Percentiles rank a stretch among this genome's conserved stretches.
These are phyloP conservation scores for Priocnemis perturbator DNA, from an alignment of 2,888 invertebrate species.

Conservation along the genomic window DNA sequence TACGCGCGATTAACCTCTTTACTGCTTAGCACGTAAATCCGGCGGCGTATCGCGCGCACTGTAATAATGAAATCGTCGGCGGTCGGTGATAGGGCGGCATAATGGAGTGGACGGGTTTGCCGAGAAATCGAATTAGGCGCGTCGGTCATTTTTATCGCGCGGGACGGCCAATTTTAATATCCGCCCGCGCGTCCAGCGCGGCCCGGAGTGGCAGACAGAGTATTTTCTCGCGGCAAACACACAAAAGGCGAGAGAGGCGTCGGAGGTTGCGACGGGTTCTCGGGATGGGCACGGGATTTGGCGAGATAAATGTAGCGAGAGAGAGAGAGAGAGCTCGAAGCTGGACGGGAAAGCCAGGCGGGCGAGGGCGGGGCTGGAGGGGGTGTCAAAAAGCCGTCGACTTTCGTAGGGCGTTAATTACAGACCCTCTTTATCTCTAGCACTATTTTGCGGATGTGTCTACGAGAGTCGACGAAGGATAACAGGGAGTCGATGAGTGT, in stretches of 20 bases:
- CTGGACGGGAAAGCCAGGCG: background rate
- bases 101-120: too few species aligned
- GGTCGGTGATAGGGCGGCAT: background rate
- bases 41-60: slow-evolving; percentile 16
- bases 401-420: slow-evolving; percentile 41
- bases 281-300: background rate
- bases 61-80: slow-evolving; percentile 5
- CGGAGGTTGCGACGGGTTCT: slow-evolving; percentile 7
- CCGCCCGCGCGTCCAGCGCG: too few species aligned
- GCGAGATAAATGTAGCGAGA: too few species aligned
- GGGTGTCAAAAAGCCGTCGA: slow-evolving; percentile 2
- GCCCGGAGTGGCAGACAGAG: too few species aligned
- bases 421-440: slow-evolving; percentile 31
- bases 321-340: too few species aligned
- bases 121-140: too few species aligned
- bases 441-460: slow-evolving; percentile 21
- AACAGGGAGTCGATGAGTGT: slow-evolving; percentile 23
- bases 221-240: too few species aligned
- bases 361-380: too few species aligned
- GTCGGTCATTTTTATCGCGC: too few species aligned
- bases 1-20: slow-evolving; percentile 53
- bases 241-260: too few species aligned
- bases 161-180: too few species aligned
- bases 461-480: slow-evolving; percentile 23
- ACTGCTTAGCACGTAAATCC: slow-evolving; percentile 9